Percentiles rank a stretch among this genome's conserved stretches.
Conservation (phyloP, 2,797 vertebrate genomes). For the Alectoris magna region DNA sequence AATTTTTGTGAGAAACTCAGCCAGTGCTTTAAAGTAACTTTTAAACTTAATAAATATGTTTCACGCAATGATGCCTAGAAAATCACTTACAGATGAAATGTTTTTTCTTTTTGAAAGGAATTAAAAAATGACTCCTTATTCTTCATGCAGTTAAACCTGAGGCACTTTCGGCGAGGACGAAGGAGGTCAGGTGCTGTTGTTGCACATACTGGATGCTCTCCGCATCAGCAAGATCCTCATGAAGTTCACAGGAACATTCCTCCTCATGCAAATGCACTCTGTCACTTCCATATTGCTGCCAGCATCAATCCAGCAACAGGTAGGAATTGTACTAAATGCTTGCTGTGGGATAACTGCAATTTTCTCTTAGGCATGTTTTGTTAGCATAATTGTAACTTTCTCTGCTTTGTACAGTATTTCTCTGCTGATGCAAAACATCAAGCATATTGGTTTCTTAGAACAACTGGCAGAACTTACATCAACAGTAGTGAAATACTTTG, state of each 20-base stretch:
- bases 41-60: neutral
- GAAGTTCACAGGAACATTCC: conserved; percentile 84
- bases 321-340: conserved; percentile 47
- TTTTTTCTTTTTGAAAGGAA: neutral
- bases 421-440: neutral
- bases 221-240: conserved; percentile 89
- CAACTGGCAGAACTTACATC: neutral
- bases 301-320: conserved; percentile 99
- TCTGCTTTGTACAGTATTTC: neutral
- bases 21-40: neutral
- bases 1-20: neutral
- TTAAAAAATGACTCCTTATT: conserved; percentile 39
- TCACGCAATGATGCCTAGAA: neutral
- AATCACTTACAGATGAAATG: neutral
- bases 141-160: conserved; percentile 84
- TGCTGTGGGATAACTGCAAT: neutral
- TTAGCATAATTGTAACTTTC: neutral
- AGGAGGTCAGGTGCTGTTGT: conserved; percentile 83
- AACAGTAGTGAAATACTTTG: neutral
- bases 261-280: conserved; percentile 92
- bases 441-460: neutral
- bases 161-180: conserved; percentile 83
- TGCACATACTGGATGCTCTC: conserved; percentile 87
- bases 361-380: neutral
- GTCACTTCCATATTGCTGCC: conserved; percentile 98